Conservation (phyloP, 2,113 vertebrate species). For the Axis porcinus region DNA sequence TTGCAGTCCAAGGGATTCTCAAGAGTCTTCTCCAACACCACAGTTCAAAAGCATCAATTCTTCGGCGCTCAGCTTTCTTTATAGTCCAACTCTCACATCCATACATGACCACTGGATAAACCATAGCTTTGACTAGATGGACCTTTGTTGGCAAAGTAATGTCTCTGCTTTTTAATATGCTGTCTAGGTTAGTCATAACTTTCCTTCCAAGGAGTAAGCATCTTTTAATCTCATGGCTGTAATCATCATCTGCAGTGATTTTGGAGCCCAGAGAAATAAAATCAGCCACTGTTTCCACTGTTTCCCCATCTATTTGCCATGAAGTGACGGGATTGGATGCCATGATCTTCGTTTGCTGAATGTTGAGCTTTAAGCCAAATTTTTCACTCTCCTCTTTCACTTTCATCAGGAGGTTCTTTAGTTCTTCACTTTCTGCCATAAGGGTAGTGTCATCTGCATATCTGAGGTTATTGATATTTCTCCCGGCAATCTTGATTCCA, state of each 20-base stretch:
- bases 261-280: background rate
- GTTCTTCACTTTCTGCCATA: background rate
- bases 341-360: background rate
- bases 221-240: background rate
- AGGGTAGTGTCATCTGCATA: background rate
- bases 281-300: background rate
- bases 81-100: background rate
- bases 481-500: background rate
- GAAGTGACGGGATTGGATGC: fast-evolving
- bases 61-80: fast-evolving
- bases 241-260: background rate
- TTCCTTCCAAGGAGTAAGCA: background rate
- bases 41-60: background rate
- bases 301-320: background rate
- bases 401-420: background rate
- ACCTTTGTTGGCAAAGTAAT: background rate
- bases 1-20: background rate
- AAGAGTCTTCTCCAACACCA: background rate
- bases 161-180: background rate
- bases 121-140: background rate
- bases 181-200: background rate
- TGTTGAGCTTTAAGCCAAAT: background rate
- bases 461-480: background rate
- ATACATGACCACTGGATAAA: background rate
- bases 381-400: background rate